A percentile compares a stretch with the other conserved stretches of the same genome.
These are phyloP conservation scores for Pherbina coryleti DNA, from an alignment of 2,888 invertebrate species.

Conservation along the genomic window DNA sequence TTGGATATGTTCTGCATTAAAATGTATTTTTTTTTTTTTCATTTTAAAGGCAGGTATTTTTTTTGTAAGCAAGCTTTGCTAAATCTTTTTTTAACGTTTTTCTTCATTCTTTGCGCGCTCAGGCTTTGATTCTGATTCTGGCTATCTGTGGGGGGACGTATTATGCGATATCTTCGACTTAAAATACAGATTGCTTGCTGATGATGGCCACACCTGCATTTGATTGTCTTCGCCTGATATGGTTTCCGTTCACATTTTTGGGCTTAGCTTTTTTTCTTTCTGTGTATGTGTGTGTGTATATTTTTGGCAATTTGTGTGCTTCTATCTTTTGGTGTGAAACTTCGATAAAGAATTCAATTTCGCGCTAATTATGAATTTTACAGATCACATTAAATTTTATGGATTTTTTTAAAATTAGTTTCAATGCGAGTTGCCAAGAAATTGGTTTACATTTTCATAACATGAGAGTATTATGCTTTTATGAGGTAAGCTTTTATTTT, in stretches of 20 bases:
- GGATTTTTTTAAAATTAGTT: conserved; percentile 10
- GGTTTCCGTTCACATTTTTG: background rate
- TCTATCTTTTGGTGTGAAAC: background rate
- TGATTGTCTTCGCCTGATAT: conserved; percentile 42
- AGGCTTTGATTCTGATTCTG: background rate
- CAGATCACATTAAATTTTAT: conserved; percentile 27
- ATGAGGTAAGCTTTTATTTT: too few relatives aligned
- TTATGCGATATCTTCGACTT: conserved; percentile 41
- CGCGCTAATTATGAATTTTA: conserved; percentile 43
- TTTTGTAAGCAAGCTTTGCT: background rate
- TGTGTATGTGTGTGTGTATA: background rate
- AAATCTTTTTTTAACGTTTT: background rate
- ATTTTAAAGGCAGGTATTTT: too few relatives aligned
- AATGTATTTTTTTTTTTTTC: background rate
- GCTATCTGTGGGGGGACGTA: conserved; percentile 3
- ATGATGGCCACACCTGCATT: conserved; percentile 53
- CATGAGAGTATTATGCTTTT: too few relatives aligned
- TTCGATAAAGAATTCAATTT: conserved; percentile 27
- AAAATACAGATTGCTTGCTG: conserved; percentile 53
- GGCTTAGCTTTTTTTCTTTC: background rate
- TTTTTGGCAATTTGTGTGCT: background rate
- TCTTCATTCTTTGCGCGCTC: background rate
- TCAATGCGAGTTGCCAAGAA: background rate
- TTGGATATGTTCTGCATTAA: background rate
- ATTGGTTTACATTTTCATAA: background rate